A percentile compares a stretch with the other conserved stretches of the same genome.
phyloP scores from a whole-genome alignment of 2,797 vertebrate species.

The Adelosebastes latens region DNA sequence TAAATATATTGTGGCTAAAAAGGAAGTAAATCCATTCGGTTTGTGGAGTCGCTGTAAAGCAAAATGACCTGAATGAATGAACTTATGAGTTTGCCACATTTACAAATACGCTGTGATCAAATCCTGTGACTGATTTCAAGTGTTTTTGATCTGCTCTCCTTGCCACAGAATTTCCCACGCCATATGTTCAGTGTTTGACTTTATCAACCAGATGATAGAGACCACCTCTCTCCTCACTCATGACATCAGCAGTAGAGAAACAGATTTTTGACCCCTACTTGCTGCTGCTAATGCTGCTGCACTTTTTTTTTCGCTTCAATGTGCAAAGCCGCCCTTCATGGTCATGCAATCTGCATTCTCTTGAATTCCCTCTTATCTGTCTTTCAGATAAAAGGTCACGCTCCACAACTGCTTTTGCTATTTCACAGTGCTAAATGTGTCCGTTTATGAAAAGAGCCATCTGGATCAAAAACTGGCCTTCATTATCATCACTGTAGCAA shows the following conservation, averaged over 20 bases:
- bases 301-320: conserved; percentile 48
- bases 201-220: conserved; percentile 17
- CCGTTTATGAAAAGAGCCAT: neutral
- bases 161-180: neutral
- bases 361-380: conserved; percentile 64
- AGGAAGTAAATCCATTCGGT: neutral
- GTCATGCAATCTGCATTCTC: conserved; percentile 58
- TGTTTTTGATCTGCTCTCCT: conserved; percentile 5
- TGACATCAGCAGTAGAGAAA: conserved; percentile 20
- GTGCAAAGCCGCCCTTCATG: conserved; percentile 56
- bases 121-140: neutral
- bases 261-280: conserved; percentile 6
- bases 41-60: neutral
- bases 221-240: conserved; percentile 7
- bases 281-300: conserved; percentile 46
- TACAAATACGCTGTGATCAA: neutral
- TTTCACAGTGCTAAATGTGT: conserved; percentile 28
- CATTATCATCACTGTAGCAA: neutral
- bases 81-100: neutral
- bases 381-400: conserved; percentile 63
- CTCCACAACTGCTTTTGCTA: conserved; percentile 53
- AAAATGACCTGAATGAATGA: conserved; percentile 1
- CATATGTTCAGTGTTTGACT: conserved; percentile 26
- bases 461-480: neutral
- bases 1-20: conserved; percentile 38